These are phyloP conservation scores for Cryptotis parvus DNA, from an alignment of 2,113 vertebrate species.

Conservation along the genomic window DNA sequence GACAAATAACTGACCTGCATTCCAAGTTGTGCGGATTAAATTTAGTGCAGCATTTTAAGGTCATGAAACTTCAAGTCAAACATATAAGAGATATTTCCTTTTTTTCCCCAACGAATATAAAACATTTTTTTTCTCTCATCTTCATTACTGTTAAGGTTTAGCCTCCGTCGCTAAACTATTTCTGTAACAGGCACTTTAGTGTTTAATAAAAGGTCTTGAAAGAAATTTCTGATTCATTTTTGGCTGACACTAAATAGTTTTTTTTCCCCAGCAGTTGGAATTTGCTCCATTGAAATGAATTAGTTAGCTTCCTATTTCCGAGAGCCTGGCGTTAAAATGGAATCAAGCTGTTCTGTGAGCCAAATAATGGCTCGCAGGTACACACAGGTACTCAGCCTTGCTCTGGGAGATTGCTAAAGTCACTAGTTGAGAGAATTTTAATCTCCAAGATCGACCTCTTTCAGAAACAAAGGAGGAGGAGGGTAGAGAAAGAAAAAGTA, in stretches of 20 bases:
- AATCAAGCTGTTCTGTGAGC: neutral
- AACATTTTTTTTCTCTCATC: slow-evolving; percentile 2
- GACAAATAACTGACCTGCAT: slow-evolving; percentile 42
- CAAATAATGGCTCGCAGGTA: slow-evolving; percentile 48
- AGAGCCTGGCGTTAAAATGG: slow-evolving; percentile 10
- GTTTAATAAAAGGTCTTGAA: slow-evolving; percentile 40
- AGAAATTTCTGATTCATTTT: slow-evolving; percentile 53
- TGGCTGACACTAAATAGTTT: neutral
- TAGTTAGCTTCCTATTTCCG: slow-evolving; percentile 36
- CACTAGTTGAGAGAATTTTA: slow-evolving; percentile 80
- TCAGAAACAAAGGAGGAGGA: slow-evolving; percentile 78
- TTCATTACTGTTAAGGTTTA: slow-evolving; percentile 30
- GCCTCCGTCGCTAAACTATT: slow-evolving; percentile 47
- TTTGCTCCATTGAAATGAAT: slow-evolving; percentile 28
- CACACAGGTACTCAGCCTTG: neutral
- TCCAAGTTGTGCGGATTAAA: neutral
- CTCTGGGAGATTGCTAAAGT: slow-evolving; percentile 62
- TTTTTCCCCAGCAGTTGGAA: neutral
- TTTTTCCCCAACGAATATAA: neutral
- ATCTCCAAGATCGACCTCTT: slow-evolving; percentile 81
- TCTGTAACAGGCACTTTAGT: slow-evolving; percentile 31
- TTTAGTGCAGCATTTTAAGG: neutral
- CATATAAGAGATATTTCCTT: neutral
- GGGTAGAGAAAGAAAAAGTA: slow-evolving; percentile 69
- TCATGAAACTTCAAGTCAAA: slow-evolving; percentile 35